phyloP scores from a whole-genome alignment of 2,888 invertebrate species.

The Hypomecis atomaria region DNA sequence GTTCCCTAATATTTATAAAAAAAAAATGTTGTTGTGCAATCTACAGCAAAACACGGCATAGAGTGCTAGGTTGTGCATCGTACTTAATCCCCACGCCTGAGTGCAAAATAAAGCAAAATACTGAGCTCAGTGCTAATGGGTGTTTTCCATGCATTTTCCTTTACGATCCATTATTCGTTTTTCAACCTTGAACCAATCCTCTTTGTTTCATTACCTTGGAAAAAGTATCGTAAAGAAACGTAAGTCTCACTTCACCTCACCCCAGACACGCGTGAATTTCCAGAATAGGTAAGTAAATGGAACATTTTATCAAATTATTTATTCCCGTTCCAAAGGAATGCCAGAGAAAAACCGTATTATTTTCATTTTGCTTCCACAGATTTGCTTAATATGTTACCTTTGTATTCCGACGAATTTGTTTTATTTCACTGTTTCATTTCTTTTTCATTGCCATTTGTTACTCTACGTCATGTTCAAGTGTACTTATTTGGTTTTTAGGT shows the following conservation, averaged over 20 bases:
- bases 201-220: conserved; percentile 25
- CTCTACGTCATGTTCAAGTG: conserved; percentile 13
- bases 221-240: conserved; percentile 10
- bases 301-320: conserved; percentile 36
- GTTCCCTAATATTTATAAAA: no score
- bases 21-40: neutral
- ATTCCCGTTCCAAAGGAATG: conserved; percentile 24
- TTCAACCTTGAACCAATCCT: conserved; percentile 14
- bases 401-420: conserved; percentile 26
- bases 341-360: conserved; percentile 33
- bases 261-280: conserved; percentile 15
- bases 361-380: conserved; percentile 32
- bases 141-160: conserved; percentile 47
- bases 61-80: neutral
- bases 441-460: conserved; percentile 27
- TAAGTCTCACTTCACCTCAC: conserved; percentile 11
- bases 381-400: conserved; percentile 34
- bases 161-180: conserved; percentile 41
- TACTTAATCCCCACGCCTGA: conserved; percentile 11
- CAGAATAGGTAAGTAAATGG: conserved; percentile 32
- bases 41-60: neutral
- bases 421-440: conserved; percentile 34
- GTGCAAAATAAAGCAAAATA: conserved; percentile 38
- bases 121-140: conserved; percentile 60
- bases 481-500: conserved; percentile 8